Percentiles rank a stretch among this genome's conserved stretches.
Conservation (phyloP, 2,797 vertebrate species). For the Silurus aristotelis region DNA sequence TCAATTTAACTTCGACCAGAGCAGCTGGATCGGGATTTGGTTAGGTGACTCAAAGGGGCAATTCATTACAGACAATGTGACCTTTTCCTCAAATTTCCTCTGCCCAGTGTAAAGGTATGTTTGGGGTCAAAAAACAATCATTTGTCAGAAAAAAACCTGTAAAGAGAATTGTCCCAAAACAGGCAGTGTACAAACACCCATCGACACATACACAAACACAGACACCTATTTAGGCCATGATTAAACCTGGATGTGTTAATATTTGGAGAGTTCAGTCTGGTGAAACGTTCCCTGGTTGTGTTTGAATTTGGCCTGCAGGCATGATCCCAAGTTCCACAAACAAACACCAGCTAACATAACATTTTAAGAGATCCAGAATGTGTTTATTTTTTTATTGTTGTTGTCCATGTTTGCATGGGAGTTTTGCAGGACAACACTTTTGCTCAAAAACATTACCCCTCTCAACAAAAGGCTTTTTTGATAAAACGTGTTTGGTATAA, state of each 20-base stretch:
- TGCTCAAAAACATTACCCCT: background rate
- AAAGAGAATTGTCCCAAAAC: background rate
- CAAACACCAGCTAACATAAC: background rate
- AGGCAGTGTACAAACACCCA: constrained; percentile 18
- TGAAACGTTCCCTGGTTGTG: constrained; percentile 9
- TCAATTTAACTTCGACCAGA: background rate
- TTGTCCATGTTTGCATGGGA: background rate
- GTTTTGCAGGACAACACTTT: background rate
- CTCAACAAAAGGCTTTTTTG: background rate
- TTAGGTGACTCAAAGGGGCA: constrained; percentile 8
- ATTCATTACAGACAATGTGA: background rate
- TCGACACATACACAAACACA: background rate
- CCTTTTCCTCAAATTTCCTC: background rate
- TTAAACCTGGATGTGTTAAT: background rate
- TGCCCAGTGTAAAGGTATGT: background rate
- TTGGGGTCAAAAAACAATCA: background rate
- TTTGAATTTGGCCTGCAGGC: constrained; percentile 6
- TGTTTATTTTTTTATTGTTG: background rate
- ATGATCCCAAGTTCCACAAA: background rate
- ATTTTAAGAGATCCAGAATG: too few relatives aligned
- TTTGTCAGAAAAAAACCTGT: background rate
- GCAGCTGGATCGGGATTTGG: constrained; percentile 1
- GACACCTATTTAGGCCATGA: constrained; percentile 6
- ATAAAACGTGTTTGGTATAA: background rate
- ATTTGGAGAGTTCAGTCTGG: constrained; percentile 14